A percentile compares a stretch with the other conserved stretches of the same genome.
Evolutionary conservation across 2,888 invertebrate species (phyloP).

Genomic region (Griposia aprilina): DNA sequence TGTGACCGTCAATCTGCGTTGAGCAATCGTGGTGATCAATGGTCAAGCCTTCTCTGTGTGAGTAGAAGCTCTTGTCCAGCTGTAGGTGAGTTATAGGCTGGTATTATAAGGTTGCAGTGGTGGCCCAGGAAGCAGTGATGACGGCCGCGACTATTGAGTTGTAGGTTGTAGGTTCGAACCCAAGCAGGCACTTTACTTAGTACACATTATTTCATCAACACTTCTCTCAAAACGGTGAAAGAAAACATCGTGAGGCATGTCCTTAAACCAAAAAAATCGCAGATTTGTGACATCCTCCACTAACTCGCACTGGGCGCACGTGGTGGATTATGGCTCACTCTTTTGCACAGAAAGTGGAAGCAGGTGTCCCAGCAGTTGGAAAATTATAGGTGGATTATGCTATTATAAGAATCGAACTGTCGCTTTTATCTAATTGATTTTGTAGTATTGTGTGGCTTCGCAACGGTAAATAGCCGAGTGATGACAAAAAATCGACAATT

Average conservation of each 20-base stretch:
- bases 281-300: no score
- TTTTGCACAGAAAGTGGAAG: no score
- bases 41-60: no score
- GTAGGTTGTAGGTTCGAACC: neutral
- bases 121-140: neutral
- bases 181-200: neutral
- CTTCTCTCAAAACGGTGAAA: neutral
- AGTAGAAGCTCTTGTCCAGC: neutral
- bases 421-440: neutral
- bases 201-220: neutral
- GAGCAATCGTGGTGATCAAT: no score
- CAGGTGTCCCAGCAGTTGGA: neutral
- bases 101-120: no score
- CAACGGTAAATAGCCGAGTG: no score
- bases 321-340: neutral
- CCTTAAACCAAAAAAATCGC: neutral
- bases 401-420: neutral
- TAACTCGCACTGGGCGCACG: no score
- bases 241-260: neutral
- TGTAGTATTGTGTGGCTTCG: no score
- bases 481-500: no score
- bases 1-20: no score
- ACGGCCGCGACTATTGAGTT: neutral
- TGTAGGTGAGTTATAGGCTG: neutral
- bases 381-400: neutral